A percentile compares a stretch with the other conserved stretches of the same genome.
phyloP scores from a whole-genome alignment of 2,888 invertebrate genomes.

The Diaphora mendica region DNA sequence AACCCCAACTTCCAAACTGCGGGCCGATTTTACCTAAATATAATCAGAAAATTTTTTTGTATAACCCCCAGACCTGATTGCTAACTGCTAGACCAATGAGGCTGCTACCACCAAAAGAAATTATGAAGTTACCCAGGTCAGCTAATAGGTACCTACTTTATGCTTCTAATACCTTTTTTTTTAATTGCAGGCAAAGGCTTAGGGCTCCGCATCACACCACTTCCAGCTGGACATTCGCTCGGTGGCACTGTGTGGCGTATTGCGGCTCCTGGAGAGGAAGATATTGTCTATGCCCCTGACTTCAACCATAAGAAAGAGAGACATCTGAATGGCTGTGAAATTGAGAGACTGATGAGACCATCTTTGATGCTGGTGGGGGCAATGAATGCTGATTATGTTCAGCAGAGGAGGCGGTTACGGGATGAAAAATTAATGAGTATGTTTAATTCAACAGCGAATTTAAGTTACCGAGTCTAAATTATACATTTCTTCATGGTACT shows the following conservation, averaged over 20 bases:
- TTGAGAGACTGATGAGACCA: slow-evolving; percentile 96
- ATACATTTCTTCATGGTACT: too few species aligned
- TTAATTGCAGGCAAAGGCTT: slow-evolving; percentile 93
- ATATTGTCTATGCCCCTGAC: slow-evolving; percentile 98
- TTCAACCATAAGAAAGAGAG: slow-evolving; percentile 99
- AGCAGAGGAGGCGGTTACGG: slow-evolving; percentile 94
- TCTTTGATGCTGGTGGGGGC: slow-evolving; percentile 98
- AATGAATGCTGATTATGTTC: slow-evolving; percentile 97
- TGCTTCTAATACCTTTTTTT: not conserved
- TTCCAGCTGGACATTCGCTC: slow-evolving; percentile 99
- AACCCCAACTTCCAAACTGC: too few species aligned
- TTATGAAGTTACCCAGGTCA: too few species aligned
- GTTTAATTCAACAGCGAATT: slow-evolving; percentile 51
- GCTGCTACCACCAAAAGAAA: too few species aligned
- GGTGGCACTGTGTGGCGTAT: slow-evolving; percentile 99
- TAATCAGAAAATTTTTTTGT: too few species aligned
- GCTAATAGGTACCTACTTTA: too few species aligned
- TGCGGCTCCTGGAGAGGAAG: slow-evolving; percentile 98
- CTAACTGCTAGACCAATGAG: too few species aligned
- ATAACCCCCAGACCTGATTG: too few species aligned
- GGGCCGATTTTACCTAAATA: too few species aligned
- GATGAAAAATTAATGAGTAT: slow-evolving; percentile 99
- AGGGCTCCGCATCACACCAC: slow-evolving; percentile 97
- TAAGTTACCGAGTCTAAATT: too few species aligned
- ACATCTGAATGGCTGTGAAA: slow-evolving; percentile 97